phyloP scores from a whole-genome alignment of 1,140 invertebrate genomes.

The Hydropsyche tenuis region DNA sequence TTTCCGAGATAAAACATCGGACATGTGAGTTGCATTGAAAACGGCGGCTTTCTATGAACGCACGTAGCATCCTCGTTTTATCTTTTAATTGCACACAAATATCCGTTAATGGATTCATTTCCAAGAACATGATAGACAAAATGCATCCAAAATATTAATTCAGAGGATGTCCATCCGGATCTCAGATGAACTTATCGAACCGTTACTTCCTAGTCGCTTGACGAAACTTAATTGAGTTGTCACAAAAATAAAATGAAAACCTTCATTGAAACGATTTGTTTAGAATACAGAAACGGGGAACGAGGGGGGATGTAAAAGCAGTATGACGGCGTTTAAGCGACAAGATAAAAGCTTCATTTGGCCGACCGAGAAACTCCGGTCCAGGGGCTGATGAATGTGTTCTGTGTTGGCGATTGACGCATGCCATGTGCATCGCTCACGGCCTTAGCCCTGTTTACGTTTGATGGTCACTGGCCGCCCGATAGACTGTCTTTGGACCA shows the following conservation, averaged over 20 bases:
- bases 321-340: slow-evolving; percentile 2
- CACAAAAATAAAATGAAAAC: too few species aligned
- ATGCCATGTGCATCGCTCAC: not conserved
- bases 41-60: not conserved
- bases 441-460: not conserved
- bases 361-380: not conserved
- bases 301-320: too few species aligned
- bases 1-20: too few species aligned
- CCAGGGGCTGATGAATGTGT: not conserved
- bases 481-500: not conserved
- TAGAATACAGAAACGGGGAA: too few species aligned
- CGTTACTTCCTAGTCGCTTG: too few species aligned
- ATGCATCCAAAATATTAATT: not conserved
- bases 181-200: too few species aligned
- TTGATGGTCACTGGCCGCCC: not conserved
- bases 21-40: not conserved
- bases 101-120: not conserved
- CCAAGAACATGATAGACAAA: not conserved
- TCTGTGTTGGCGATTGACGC: not conserved
- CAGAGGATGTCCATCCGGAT: too few species aligned
- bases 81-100: not conserved
- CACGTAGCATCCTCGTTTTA: not conserved
- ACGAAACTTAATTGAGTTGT: too few species aligned
- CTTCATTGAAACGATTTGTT: too few species aligned
- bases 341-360: slow-evolving; percentile 19